Base-by-base conservation (phyloP, 2,797 vertebrate genomes). In the Sebastolobus alascanus region DNA sequence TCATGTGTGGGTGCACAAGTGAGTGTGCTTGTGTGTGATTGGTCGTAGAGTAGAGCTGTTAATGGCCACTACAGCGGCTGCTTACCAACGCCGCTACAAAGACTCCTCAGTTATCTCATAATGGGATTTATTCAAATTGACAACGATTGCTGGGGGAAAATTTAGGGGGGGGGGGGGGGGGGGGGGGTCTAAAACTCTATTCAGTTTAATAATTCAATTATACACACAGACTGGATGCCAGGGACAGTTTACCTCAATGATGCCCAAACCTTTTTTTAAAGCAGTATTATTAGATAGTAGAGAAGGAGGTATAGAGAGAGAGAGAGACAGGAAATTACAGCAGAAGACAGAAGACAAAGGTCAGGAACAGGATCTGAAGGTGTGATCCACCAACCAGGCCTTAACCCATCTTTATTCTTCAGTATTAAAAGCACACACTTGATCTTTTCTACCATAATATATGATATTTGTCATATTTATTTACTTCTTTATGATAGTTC, bases 41-140 rank as follows among this genome's bases (percentile, higher is more conserved):
- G 65, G 61, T 60, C 4, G 55, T 43, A 9, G 38, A 79, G 85
- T 46, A 1, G 43, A 63, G 63, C 60, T 27, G 63, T 72, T 84
- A 79, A 77, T 20, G 78, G 58, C 50, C 72, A 72, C 75, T 77
- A 46, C 77, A 82, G 83, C 73, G 56, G 8, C 72, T 68, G 75
- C 65, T 85, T 31, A 64, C 67, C 71, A 58, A 20, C 2, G 38
- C 79, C 14, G 66, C 74, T 5, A 61, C 68, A 73, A 27, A 75
- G 8, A 58, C 83, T 73, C 76, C 31, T 64, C 82, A 38, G 13
- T 84, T 84, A 86, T 80, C 85, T 86, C 27, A 25, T 83, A 77
- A 87, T 75, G 50, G 72, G 77, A 84, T 89, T 85, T 77, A 87
- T 90, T 89, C 71, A 84, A 80, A 86, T 81, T 54, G 10, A 25